A percentile compares a stretch with the other conserved stretches of the same genome.
These are phyloP conservation scores for Monoplex corrugatus DNA, from an alignment of 2,888 invertebrate species.

Conservation along the genomic window DNA sequence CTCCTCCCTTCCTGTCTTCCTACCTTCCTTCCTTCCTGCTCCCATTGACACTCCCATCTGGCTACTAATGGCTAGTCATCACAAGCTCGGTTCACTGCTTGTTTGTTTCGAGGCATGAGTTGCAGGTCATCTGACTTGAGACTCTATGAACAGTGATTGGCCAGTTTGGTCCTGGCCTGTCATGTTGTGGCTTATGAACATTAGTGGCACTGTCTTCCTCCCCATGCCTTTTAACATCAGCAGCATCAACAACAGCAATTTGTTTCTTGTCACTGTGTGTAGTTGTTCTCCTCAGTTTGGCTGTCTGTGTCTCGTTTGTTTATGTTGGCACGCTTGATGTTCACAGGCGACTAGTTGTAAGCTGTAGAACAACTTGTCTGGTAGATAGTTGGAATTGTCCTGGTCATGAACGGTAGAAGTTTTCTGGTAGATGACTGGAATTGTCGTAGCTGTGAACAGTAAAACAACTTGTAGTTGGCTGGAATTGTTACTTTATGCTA, in stretches of 20 bases:
- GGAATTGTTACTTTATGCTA: no score
- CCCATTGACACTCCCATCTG: conserved; percentile 3
- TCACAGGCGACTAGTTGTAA: no score
- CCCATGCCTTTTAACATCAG: background rate
- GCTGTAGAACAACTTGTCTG: no score
- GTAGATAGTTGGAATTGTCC: no score
- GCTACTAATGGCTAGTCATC: conserved; percentile 29
- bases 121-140: conserved; percentile 3
- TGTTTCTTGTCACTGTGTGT: background rate
- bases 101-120: conserved; percentile 19
- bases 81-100: background rate
- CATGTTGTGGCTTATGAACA: background rate
- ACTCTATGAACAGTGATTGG: background rate
- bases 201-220: background rate
- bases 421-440: no score
- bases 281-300: no score
- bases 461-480: no score
- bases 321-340: no score
- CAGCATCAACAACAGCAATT: background rate
- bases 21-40: conserved; percentile 18
- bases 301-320: background rate
- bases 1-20: conserved; percentile 21
- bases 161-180: background rate
- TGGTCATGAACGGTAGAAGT: no score
- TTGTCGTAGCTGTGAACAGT: no score